Base-by-base conservation (phyloP, 2,797 vertebrate species). In the Rhyacichthys aspro region DNA sequence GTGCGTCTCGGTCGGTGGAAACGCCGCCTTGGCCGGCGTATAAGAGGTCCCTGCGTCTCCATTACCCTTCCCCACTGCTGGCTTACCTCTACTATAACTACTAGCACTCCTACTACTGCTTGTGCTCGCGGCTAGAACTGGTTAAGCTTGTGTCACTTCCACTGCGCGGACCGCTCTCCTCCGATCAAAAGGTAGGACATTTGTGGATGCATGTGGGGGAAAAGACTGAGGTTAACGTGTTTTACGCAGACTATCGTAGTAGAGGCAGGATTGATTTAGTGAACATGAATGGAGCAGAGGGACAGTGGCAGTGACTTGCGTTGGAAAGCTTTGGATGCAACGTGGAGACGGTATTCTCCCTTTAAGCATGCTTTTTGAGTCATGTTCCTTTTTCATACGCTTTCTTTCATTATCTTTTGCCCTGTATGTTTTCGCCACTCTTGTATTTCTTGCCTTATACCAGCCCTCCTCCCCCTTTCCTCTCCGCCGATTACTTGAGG, bases 21-120 rank as follows among this genome's bases (percentile, higher is more conserved):
- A 78, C 86, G 82, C 79, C 80, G 80, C 78, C 76, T 77, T 63
- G 82, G 78, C 82, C 74, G 62, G 68, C 64, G 73, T 92, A 90
- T 91, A 92, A 91, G 89, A 90, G 81, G 85, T 79, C 59, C 64
- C 74, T 66, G 77, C 79, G 83, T 83, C 86, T 83, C 76, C 86
- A 79, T 84, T 81, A 57, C 74, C 67, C 63, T 74, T 81, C 74
- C 49, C 66, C 71, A 73, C 83, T 66, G 33, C 81, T 61, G 79
- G 80, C 70, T 80, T 53, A 76, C 85, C 82, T 84, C 87, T 34
- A 58, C 79, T 59, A 59, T 74, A 55, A 41, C 72, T 74, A 18
- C 80, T 72, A 11, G 71, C 72, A 17, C 76, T 80, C 56, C 70
- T 76, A 42, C 55, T 73, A 53, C 72, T 76, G 59, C 61, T 55